Base-by-base conservation (phyloP, 2,113 vertebrate species). In the Siphamia tubifer region DNA sequence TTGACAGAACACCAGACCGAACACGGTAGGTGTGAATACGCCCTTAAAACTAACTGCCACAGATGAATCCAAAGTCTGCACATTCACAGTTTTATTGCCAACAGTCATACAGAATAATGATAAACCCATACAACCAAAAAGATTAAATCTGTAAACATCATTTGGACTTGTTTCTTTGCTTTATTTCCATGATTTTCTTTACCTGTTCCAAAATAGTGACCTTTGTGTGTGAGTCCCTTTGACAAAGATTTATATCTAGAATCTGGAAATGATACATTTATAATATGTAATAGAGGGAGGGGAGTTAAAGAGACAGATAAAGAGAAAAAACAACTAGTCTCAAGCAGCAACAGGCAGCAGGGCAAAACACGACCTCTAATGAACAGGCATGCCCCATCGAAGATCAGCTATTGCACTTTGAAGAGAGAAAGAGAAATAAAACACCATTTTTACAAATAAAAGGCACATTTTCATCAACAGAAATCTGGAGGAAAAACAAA, bases 1-100 rank as follows among this genome's bases (percentile, higher is more conserved):
- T n/a, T n/a, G n/a, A n/a, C n/a, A n/a, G n/a, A n/a, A n/a, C n/a
- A n/a, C n/a, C n/a, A n/a, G n/a, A n/a, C n/a, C n/a, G n/a, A n/a
- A n/a, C n/a, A n/a, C n/a, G n/a, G n/a, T n/a, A n/a, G n/a, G n/a
- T n/a, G n/a, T n/a, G n/a, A n/a, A n/a, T n/a, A n/a, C n/a, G n/a
- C n/a, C n/a, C n/a, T n/a, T n/a, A n/a, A n/a, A n/a, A n/a, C n/a
- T n/a, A n/a, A n/a, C n/a, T n/a, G n/a, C 15, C 44, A 51, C 9
- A 78, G 53, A 67, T 6, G 60, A 66, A 19, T 52, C 42, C 12
- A 54, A 28, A 35, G 76, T 82, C 70, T 70, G 83, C 75, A 77
- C 78, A 62, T 87, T 83, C 85, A 83, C 91, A 42, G 74, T 91
- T 92, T 94, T 94, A 93, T 94, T 94, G 90, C 90, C 91, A 92